Base-by-base conservation (phyloP, 2,797 vertebrate genomes). In the Orientallactaga sibirica region DNA sequence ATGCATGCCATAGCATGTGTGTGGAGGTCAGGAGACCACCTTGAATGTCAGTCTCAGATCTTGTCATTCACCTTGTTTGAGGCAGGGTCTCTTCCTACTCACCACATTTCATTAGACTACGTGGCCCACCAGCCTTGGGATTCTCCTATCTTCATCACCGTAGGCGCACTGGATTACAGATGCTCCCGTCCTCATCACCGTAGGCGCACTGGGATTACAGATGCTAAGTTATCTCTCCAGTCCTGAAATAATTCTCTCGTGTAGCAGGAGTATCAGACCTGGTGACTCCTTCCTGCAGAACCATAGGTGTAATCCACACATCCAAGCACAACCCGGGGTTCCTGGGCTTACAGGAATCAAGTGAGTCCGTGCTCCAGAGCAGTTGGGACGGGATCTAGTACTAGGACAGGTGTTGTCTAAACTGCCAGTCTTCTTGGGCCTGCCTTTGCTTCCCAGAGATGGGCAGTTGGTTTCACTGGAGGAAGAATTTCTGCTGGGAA, bases 231-330 rank as follows among this genome's bases (percentile, higher is more conserved):
- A 48, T 48, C 48, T 48, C 48, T 48, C 48, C 48, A 48, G 1
- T 10, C 48, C 48, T 48, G 6, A 71, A 67, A 1, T 85, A 85
- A 75, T 3, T n/a, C 61, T 88, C 86, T 94, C 10, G 43, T 75
- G 24, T 68, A 82, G 37, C 41, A 64, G 86, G 67, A 5, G n/a
- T 87, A 52, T 94, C 58, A 94, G 81, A 80, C 52, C 73, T 83
- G 22, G 62, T 81, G 29, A 52, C 48, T 29, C 68, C 55, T 33
- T 15, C 55, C 62, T 27, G 37, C 16, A 64, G 33, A 92, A 76
- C 52, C 25, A 55, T 52, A 64, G 66, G 29, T 74, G 7, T 29
- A 61, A 64, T 81, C 41, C 27, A 83, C 7, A 41, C 52, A 73
- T 77, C 55, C 18, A 87, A 33, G 24, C 75, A 78, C 61, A 93